Percentiles rank a stretch among this genome's conserved stretches.
Evolutionary conservation across 2,797 vertebrate genomes (phyloP).

Genomic region (Anas bernieri): DNA sequence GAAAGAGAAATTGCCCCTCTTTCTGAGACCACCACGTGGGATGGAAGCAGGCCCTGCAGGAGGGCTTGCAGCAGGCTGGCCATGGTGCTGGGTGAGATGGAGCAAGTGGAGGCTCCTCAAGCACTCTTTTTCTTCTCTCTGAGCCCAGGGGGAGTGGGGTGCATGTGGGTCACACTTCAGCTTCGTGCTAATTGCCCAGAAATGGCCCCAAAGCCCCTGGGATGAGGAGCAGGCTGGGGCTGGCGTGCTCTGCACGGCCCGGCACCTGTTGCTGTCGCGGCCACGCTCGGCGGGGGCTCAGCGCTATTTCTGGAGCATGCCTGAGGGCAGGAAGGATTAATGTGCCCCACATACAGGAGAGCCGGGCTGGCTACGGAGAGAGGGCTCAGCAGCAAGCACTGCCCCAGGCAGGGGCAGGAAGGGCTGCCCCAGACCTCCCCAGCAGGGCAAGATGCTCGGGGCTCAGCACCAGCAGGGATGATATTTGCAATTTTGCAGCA

Average conservation of each 20-base stretch:
- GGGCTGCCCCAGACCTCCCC: background rate
- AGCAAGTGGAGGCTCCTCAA: background rate
- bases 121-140: background rate
- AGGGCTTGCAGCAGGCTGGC: no score
- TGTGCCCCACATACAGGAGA: background rate
- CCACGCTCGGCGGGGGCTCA: rapidly evolving
- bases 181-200: background rate
- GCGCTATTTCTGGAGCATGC: constrained; percentile 5
- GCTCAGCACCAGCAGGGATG: background rate
- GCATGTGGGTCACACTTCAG: background rate
- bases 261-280: constrained; percentile 7
- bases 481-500: background rate
- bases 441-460: background rate
- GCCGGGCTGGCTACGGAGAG: background rate
- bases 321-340: constrained; percentile 26
- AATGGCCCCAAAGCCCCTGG: background rate
- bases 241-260: rapidly evolving
- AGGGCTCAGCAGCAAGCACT: background rate
- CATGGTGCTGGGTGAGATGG: background rate
- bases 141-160: background rate
- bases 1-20: rapidly evolving
- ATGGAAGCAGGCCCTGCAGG: background rate
- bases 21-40: background rate
- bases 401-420: background rate
- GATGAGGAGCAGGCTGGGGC: rapidly evolving